Evolutionary conservation across 2,797 vertebrate species (phyloP).

Genomic region (Chelon auratus): DNA sequence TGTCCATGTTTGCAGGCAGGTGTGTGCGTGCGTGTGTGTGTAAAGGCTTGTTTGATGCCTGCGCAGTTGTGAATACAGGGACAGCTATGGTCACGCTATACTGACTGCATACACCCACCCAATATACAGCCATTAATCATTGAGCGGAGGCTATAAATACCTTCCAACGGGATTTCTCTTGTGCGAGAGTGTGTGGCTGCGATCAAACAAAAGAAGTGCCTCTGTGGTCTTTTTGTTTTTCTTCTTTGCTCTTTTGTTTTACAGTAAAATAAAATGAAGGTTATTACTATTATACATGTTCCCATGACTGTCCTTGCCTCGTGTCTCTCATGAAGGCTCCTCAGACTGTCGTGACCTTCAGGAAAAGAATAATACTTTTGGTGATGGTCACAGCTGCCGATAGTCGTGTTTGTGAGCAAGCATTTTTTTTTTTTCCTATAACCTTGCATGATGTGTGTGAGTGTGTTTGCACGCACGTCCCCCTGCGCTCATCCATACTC

Average conservation of each 20-base stretch:
- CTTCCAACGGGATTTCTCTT: slow-evolving; percentile 38
- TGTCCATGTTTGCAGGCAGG: slow-evolving; percentile 2
- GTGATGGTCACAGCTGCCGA: slow-evolving; percentile 60
- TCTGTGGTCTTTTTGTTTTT: slow-evolving; percentile 24
- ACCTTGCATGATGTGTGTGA: not conserved
- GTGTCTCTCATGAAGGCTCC: slow-evolving; percentile 32
- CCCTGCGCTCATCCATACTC: slow-evolving; percentile 37
- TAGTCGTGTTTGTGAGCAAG: slow-evolving; percentile 40
- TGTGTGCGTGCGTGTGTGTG: slow-evolving; percentile 16
- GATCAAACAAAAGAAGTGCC: slow-evolving; percentile 51
- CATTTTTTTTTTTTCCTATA: not conserved
- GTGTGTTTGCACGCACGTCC: slow-evolving; percentile 25
- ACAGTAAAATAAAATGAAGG: slow-evolving; percentile 43
- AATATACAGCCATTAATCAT: slow-evolving; percentile 65
- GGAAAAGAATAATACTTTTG: slow-evolving; percentile 42
- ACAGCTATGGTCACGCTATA: slow-evolving; percentile 42
- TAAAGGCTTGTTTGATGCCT: slow-evolving; percentile 20
- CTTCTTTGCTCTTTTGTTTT: slow-evolving; percentile 26
- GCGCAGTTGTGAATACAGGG: slow-evolving; percentile 21
- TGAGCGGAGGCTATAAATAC: slow-evolving; percentile 53
- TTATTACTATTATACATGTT: slow-evolving; percentile 36
- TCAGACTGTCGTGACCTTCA: slow-evolving; percentile 15
- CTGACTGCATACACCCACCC: slow-evolving; percentile 38
- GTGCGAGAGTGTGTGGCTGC: slow-evolving; percentile 27
- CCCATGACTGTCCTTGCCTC: slow-evolving; percentile 44